Evolutionary conservation across 2,888 invertebrate genomes (phyloP).

Genomic region (Acronicta leporina): DNA sequence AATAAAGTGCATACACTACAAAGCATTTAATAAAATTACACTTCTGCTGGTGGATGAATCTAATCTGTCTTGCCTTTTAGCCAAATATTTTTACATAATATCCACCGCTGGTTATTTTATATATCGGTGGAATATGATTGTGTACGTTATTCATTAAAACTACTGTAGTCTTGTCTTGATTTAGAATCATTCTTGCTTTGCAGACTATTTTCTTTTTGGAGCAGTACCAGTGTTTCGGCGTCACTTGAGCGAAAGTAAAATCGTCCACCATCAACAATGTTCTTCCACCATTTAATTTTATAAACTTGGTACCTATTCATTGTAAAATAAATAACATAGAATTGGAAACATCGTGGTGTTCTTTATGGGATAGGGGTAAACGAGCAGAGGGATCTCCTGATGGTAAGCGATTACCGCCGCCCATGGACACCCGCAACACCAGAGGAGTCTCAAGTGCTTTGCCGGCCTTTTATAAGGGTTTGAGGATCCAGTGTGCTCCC

Average conservation of each 20-base stretch:
- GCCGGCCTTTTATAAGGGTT: no score
- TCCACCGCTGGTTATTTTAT: background rate
- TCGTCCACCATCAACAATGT: background rate
- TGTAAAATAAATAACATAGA: background rate
- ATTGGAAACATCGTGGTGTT: background rate
- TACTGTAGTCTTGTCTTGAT: background rate
- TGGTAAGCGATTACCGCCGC: no score
- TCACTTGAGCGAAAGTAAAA: background rate
- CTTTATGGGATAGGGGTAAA: no score
- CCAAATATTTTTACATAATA: background rate
- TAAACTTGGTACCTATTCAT: background rate
- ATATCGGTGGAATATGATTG: background rate
- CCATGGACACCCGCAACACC: no score
- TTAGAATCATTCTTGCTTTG: background rate
- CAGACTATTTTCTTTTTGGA: background rate
- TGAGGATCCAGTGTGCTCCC: no score
- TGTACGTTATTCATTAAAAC: background rate
- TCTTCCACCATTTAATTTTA: background rate
- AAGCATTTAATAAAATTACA: no score
- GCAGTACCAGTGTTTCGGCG: background rate
- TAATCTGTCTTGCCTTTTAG: conserved; percentile 1
- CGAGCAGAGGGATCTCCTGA: no score
- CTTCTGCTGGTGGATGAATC: background rate
- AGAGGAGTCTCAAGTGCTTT: no score
- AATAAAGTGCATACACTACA: no score